phyloP scores from a whole-genome alignment of 1,140 invertebrate species.

The Anoplolepis gracilipes region DNA sequence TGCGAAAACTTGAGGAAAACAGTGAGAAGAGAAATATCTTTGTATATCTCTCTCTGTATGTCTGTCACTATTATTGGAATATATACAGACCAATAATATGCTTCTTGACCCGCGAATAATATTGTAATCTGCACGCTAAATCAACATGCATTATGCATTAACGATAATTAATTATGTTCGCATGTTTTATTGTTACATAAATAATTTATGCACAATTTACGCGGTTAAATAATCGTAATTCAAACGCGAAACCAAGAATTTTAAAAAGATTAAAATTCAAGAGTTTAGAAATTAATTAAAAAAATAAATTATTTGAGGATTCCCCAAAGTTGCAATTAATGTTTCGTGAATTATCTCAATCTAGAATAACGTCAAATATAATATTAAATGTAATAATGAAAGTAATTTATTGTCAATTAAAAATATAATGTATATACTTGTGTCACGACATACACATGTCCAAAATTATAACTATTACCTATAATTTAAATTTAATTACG shows the following conservation, averaged over 20 bases:
- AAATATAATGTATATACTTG: background rate
- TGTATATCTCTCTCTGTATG: background rate
- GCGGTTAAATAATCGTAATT: background rate
- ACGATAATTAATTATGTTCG: conserved; percentile 21
- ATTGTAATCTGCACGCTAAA: background rate
- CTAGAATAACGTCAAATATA: background rate
- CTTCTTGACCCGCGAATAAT: background rate
- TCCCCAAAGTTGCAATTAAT: background rate
- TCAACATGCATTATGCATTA: conserved; percentile 31
- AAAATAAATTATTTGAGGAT: background rate
- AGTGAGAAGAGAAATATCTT: background rate
- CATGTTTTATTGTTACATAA: background rate
- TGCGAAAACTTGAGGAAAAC: background rate
- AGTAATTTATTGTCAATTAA: background rate
- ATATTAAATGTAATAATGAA: background rate
- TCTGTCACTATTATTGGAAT: background rate
- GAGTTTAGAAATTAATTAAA: background rate
- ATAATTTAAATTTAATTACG: background rate
- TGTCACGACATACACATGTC: background rate
- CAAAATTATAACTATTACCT: background rate
- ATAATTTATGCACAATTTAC: background rate
- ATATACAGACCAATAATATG: background rate
- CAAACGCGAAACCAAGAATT: background rate
- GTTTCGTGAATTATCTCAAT: background rate
- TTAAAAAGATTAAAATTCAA: background rate